Evolutionary conservation across 2,888 invertebrate genomes (phyloP).

Genomic region (Pocota personata): DNA sequence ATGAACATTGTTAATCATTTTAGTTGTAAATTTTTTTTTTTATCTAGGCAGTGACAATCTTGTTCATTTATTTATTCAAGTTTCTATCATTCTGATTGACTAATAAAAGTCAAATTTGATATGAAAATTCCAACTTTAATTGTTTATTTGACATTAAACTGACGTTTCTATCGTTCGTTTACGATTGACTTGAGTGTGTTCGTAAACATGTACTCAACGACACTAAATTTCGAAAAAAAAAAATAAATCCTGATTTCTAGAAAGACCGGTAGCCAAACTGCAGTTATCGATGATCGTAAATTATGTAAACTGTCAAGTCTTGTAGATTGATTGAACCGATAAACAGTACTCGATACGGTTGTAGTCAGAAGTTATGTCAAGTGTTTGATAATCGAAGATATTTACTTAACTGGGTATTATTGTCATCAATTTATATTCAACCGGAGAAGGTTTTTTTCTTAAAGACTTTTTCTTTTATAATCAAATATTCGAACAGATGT

Average conservation of each 20-base stretch:
- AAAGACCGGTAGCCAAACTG: conserved; percentile 66
- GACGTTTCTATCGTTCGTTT: conserved; percentile 50
- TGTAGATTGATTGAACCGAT: conserved; percentile 60
- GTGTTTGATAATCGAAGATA: conserved; percentile 23
- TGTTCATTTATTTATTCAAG: conserved; percentile 28
- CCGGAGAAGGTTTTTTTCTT: not conserved
- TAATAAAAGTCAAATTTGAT: conserved; percentile 59
- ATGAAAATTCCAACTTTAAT: conserved; percentile 45
- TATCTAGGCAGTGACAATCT: conserved; percentile 18
- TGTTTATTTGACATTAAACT: conserved; percentile 66
- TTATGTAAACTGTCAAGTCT: conserved; percentile 62
- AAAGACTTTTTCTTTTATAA: no score
- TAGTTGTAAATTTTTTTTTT: conserved; percentile 12
- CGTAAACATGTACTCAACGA: conserved; percentile 11
- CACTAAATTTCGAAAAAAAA: not conserved
- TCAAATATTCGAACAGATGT: not conserved
- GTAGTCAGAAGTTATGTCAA: conserved; percentile 23
- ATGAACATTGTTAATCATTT: conserved; percentile 33
- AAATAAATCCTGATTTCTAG: conserved; percentile 24
- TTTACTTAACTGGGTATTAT: conserved; percentile 1
- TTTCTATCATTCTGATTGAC: conserved; percentile 35
- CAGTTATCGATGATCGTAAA: conserved; percentile 53
- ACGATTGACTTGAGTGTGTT: conserved; percentile 34
- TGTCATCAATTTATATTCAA: not conserved
- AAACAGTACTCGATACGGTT: conserved; percentile 9